These are phyloP conservation scores for Oriolus oriolus DNA, from an alignment of 2,113 vertebrate genomes.

Conservation along the genomic window DNA sequence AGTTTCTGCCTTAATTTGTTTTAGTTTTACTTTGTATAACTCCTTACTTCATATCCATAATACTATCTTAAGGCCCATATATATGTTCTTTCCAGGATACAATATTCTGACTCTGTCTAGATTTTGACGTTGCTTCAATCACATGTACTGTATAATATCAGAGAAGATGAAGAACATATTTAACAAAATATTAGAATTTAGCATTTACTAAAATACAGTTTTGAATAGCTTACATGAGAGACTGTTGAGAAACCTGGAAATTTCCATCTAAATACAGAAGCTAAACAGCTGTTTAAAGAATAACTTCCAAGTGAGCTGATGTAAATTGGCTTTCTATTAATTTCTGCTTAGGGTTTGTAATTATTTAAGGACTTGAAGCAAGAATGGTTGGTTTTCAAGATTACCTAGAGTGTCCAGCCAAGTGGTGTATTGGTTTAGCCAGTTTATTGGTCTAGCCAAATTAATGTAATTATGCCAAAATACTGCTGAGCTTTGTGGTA, in stretches of 20 bases:
- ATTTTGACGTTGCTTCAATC: background rate
- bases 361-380: background rate
- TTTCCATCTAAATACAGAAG: background rate
- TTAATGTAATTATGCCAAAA: background rate
- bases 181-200: background rate
- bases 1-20: background rate
- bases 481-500: background rate
- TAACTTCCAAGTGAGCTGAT: background rate
- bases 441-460: background rate
- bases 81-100: background rate
- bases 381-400: background rate
- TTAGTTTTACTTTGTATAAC: background rate
- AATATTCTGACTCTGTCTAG: background rate
- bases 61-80: background rate
- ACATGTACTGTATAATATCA: background rate
- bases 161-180: background rate
- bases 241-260: background rate
- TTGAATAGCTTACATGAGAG: background rate
- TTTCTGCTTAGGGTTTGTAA: background rate
- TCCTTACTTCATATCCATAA: background rate
- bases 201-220: background rate
- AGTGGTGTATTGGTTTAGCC: background rate
- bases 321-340: background rate
- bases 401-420: background rate
- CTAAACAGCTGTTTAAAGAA: background rate